Evolutionary conservation across 2,113 vertebrate genomes (phyloP).

Genomic region (Hystrix brachyura): DNA sequence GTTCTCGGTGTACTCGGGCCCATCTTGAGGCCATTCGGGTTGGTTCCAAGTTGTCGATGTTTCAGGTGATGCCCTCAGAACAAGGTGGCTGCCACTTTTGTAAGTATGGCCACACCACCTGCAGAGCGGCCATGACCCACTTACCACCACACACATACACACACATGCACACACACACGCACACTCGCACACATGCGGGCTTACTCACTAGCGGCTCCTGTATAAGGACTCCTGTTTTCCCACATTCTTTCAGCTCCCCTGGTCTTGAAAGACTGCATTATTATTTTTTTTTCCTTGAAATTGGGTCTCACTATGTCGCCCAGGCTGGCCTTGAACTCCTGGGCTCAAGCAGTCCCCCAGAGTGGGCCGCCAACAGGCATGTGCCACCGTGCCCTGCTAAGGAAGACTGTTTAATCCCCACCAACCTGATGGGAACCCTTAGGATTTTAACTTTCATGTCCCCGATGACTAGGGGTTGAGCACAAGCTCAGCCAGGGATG

Average conservation of each 20-base stretch:
- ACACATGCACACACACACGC: neutral
- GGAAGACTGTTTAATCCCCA: neutral
- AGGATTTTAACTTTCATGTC: neutral
- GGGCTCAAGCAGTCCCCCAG: neutral
- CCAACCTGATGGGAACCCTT: neutral
- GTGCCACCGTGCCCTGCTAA: neutral
- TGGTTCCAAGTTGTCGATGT: neutral
- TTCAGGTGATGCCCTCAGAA: neutral
- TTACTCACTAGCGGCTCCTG: too few relatives aligned
- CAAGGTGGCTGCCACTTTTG: fast-evolving
- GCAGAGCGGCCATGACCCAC: too few relatives aligned
- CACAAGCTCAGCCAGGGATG: neutral
- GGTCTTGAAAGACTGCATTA: neutral
- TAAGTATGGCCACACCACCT: neutral
- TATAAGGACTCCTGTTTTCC: neutral
- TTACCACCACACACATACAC: too few relatives aligned
- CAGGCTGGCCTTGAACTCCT: neutral
- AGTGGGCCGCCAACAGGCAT: too few relatives aligned
- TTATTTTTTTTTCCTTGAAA: neutral
- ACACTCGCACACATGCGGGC: neutral
- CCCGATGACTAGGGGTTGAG: neutral
- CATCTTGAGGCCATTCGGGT: neutral
- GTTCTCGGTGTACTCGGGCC: neutral
- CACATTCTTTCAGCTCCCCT: neutral
- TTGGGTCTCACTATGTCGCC: neutral